Evolutionary conservation across 2,113 vertebrate genomes (phyloP), one percentile per base, ranked within the genome.

Genomic region (Pangasianodon hypophthalmus): DNA sequence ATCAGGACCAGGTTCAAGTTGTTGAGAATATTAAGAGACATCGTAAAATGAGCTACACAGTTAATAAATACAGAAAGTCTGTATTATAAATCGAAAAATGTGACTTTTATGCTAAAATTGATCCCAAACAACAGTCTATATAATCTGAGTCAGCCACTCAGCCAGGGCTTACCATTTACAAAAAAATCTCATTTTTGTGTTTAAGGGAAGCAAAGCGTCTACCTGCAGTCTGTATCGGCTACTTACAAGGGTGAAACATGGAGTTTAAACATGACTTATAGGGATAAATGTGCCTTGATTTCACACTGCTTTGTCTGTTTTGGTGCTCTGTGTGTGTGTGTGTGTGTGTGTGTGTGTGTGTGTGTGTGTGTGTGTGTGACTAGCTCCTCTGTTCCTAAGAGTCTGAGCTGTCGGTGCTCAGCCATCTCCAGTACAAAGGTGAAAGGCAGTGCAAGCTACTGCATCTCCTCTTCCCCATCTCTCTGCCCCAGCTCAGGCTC

Each of bases 401-500:
- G 60, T 24, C 54, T 62, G 52, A 56, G 80, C 87, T 81, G 50
- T 88, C 84, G 62, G 89, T 90, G 44, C 44, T 32, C 44, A 56
- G 80, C 88, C 85, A 88, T 81, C n/a, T 88, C 46, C 48, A 82
- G 41, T 71, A 92, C 90, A 90, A 92, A 86, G 85, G 91, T 89
- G 90, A 85, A 89, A 89, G 88, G 91, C 91, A 41, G 91, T 90
- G 88, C 90, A 50, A 85, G 87, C 52, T 85, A 84, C 71, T 64
- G 9, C 41, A 7, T 24, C 75, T 19, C 44, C 71, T 77, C 64
- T 60, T 64, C 32, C 50, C 69, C 41, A 18, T 56, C 50, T 56
- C 56, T 13, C 9, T 52, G 48, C 75, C 6, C 54, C n/a, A 41
- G 32, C 80, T 83, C 60, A 69, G 85, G 83, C 83, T 79, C 50